Percentiles rank a stretch among this genome's conserved stretches.
phyloP scores from a whole-genome alignment of 2,797 vertebrate species.

The Hozukius guyotensis region DNA sequence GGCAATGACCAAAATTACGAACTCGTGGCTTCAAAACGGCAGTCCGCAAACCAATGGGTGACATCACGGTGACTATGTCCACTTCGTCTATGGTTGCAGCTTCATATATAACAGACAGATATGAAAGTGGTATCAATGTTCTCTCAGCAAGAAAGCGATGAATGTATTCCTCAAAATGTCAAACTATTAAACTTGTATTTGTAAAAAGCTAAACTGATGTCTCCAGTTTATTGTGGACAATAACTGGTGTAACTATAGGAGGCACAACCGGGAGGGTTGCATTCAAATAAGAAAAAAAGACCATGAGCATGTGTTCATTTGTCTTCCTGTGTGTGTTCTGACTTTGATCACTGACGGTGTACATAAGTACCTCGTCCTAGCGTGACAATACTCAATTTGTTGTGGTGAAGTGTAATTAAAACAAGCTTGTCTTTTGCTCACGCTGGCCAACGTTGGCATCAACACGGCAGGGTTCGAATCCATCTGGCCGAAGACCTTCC shows the following conservation, averaged over 20 bases:
- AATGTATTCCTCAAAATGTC: too few species aligned
- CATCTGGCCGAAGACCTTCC: conserved; percentile 38
- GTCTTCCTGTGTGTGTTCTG: conserved; percentile 18
- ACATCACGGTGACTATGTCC: too few species aligned
- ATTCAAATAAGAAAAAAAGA: conserved; percentile 14
- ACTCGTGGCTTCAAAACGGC: too few species aligned
- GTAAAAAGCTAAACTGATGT: neutral
- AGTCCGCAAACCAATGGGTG: too few species aligned
- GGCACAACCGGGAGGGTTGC: neutral
- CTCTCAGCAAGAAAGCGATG: too few species aligned
- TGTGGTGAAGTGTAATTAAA: conserved; percentile 59
- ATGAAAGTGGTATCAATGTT: too few species aligned
- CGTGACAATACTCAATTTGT: conserved; percentile 44
- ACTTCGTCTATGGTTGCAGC: too few species aligned
- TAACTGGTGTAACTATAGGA: neutral
- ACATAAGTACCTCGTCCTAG: conserved; percentile 22
- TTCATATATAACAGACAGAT: too few species aligned
- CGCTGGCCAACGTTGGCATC: conserved; percentile 35
- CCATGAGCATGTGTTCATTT: conserved; percentile 36
- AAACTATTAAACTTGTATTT: neutral
- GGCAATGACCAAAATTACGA: too few species aligned
- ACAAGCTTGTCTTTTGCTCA: conserved; percentile 48
- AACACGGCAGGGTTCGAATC: conserved; percentile 14
- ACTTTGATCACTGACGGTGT: conserved; percentile 58
- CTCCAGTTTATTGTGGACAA: neutral